Base-by-base conservation (phyloP, 2,113 vertebrate species). In the Desmodus rotundus region DNA sequence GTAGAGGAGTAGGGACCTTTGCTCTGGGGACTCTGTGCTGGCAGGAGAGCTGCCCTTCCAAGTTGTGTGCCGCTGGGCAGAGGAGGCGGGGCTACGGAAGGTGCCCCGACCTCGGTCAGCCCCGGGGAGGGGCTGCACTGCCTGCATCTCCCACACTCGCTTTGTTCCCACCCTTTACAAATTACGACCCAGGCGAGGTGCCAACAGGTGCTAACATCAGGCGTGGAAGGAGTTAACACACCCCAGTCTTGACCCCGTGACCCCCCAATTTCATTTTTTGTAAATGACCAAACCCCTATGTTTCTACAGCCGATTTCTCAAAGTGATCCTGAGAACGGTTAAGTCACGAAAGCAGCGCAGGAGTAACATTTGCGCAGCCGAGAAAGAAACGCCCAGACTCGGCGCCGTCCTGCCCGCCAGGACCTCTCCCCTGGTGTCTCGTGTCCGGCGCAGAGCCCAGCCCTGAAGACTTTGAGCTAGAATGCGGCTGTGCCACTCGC, bases 371-470 rank as follows among this genome's bases (percentile, higher is more conserved):
- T 65, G 33, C 38, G 1, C 33, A 36, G 54, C 85, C 84, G 38
- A 65, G n/a, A 31, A 68, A 50, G 77, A 58, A 17, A 68, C 54
- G 65, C 10, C 1, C 33, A 38, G 16, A 38, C 6, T 15, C 73
- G 15, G 2, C 0, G 0, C 41, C 1, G 8, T 43, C 12, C n/a
- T 36, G 61, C 36, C 85, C 43, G 43, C 43, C 0, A 1, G 17
- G 33, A 3, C 6, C 11, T n/a, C 36, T 12, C 20, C n/a, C 54
- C 43, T 22, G 12, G 38, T 7, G 26, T 47, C 24, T 45, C 54
- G 38, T 33, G 50, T 50, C 22, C 5, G 1, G 7, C 43, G 38
- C 41, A 6, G 31, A 17, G 15, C 38, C 24, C 2, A 4, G n/a
- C 26, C 26, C n/a, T 24, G 13, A 43, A 36, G 10, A n/a, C 47